Base-by-base conservation (phyloP, 2,113 vertebrate species). In the Candoia aspera region DNA sequence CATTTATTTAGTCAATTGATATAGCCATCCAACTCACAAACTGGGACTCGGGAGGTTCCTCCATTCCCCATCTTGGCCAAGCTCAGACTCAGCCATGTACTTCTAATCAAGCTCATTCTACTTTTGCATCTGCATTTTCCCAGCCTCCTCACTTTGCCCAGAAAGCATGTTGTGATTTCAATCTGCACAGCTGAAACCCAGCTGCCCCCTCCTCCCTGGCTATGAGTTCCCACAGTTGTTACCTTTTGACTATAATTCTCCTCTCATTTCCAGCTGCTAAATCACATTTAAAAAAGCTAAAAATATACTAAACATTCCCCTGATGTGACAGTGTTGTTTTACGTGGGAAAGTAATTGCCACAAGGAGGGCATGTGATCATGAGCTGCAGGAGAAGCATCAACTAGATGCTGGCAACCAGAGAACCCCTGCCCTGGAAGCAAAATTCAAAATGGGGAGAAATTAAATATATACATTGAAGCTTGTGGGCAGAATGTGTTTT, bases 271-370 rank as follows among this genome's bases (percentile, higher is more conserved):
- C 89, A 53, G 91, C 90, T 85, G 87, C 88, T 91, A 90, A 84
- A 85, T 73, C 73, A 64, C 85, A 55, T 87, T 79, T 89, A 88
- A 57, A 92, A 87, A 84, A 49, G 42, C 85, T 93, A 64, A 88
- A 88, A 88, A 93, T 88, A 62, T 29, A 84, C 89, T 17, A 64
- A 55, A 89, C 49, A 55, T 87, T 62, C 91, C 91, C 89, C 68
- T 90, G 55, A 90, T 84, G 91, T 89, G 89, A 84, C 92, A 90
- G 89, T 57, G 59, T 87, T 92, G 84, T 84, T 90, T 90, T 87
- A 83, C 84, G 88, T 89, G 87, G 79, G 55, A 85, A 92, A 92
- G 57, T 89, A 89, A 92, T 92, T 89, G 91, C 73, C 57, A 84
- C 73, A 59, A 17, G 29, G 87, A 79, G 42, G 33, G 73, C 73